Conservation (phyloP, 2,888 invertebrate genomes). For the Papilio demoleus region DNA sequence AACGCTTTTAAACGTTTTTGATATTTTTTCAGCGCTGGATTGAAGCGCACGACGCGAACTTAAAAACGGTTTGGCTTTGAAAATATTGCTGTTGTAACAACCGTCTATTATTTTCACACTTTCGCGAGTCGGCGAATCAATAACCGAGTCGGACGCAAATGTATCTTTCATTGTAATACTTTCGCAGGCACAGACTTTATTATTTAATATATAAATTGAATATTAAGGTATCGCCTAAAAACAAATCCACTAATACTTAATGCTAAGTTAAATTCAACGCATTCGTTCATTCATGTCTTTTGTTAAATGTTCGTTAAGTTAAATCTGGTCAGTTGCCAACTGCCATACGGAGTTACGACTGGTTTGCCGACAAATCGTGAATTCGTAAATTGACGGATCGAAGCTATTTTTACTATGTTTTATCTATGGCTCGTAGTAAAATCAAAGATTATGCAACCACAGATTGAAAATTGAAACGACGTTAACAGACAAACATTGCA, state of each 20-base stretch:
- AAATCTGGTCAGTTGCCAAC: too few relatives aligned
- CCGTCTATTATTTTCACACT: conserved; percentile 74
- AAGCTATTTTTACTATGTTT: too few relatives aligned
- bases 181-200: conserved; percentile 40
- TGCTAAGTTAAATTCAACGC: conserved; percentile 45
- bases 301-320: background rate
- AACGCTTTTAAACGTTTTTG: conserved; percentile 86
- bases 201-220: conserved; percentile 28
- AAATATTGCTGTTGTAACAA: conserved; percentile 73
- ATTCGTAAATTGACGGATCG: too few relatives aligned
- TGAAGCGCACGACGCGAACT: conserved; percentile 86
- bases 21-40: conserved; percentile 86
- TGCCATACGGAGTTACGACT: too few relatives aligned
- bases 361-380: too few relatives aligned
- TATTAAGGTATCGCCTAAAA: conserved; percentile 15
- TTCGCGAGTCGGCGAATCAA: conserved; percentile 75
- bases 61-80: conserved; percentile 79
- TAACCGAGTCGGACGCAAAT: conserved; percentile 70
- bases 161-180: conserved; percentile 72
- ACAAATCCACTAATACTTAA: conserved; percentile 54
- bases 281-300: background rate
- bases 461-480: too few relatives aligned
- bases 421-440: too few relatives aligned
- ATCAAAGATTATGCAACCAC: too few relatives aligned
- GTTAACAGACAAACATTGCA: too few relatives aligned